phyloP scores from a whole-genome alignment of 2,113 vertebrate species.

The Crotalus viridis region DNA sequence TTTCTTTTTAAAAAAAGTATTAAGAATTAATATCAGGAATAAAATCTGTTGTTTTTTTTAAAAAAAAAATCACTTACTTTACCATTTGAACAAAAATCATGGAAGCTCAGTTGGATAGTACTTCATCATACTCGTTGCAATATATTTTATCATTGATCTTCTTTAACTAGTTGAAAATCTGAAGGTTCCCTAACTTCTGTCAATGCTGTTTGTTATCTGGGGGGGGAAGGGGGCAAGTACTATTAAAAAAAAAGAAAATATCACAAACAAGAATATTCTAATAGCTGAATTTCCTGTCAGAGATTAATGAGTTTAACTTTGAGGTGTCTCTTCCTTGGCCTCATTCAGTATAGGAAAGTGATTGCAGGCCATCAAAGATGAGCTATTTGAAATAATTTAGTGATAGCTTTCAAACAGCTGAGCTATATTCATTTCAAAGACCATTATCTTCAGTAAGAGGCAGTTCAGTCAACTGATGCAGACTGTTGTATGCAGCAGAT shows the following conservation, averaged over 20 bases:
- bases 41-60: conserved; percentile 10
- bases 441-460: neutral
- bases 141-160: neutral
- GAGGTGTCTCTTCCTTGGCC: neutral
- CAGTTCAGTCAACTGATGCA: neutral
- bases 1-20: conserved; percentile 53
- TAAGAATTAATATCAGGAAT: conserved; percentile 37
- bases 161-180: neutral
- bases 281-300: neutral
- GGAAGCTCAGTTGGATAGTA: conserved; percentile 28
- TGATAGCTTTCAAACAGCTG: neutral
- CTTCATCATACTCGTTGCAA: conserved; percentile 4
- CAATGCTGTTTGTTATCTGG: neutral
- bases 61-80: conserved; percentile 81
- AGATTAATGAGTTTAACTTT: neutral
- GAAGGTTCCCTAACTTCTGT: neutral
- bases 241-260: no score
- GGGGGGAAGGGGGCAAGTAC: neutral
- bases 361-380: neutral
- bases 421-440: neutral
- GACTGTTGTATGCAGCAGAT: neutral
- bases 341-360: neutral
- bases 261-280: neutral
- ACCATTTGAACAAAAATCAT: conserved; percentile 69
- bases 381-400: neutral